Conservation (phyloP, 2,113 vertebrate genomes). For the Planiliza haematocheilus region DNA sequence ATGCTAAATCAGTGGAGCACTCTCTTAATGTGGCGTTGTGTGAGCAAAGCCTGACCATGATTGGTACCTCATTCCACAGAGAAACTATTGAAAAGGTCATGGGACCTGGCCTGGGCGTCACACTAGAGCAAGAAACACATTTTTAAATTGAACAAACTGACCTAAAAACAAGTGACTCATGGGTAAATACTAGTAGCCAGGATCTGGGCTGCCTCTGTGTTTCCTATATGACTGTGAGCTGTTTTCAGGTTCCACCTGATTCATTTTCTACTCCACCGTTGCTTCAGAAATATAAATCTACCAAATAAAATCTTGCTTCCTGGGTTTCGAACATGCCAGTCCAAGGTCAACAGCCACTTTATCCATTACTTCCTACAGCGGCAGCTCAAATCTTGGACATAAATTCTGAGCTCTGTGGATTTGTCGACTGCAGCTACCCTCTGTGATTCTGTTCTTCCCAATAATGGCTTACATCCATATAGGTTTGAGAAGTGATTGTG, state of each 20-base stretch:
- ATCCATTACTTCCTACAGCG: conserved; percentile 8
- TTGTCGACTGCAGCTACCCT: conserved; percentile 35
- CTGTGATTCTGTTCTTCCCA: conserved; percentile 25
- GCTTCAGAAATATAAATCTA: conserved; percentile 28
- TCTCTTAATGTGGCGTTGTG: not conserved
- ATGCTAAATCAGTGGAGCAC: not conserved
- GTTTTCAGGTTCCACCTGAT: conserved; percentile 3
- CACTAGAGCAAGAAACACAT: too few relatives aligned
- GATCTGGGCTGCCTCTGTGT: not conserved
- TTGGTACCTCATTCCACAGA: too few relatives aligned
- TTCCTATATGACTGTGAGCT: not conserved
- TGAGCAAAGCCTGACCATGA: too few relatives aligned
- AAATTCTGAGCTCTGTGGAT: conserved; percentile 25
- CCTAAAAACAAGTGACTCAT: too few relatives aligned
- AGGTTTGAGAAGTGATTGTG: conserved; percentile 30
- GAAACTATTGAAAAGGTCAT: too few relatives aligned
- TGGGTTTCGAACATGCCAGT: not conserved
- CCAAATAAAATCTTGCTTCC: conserved; percentile 15
- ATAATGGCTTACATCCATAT: conserved; percentile 19
- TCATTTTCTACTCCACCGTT: conserved; percentile 21
- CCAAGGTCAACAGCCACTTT: conserved; percentile 24
- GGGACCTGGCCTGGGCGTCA: too few relatives aligned
- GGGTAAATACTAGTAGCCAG: not conserved
- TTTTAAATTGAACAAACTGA: too few relatives aligned
- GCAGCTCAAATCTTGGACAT: conserved; percentile 11